Evolutionary conservation across 2,888 invertebrate species (phyloP).

Genomic region (Hipparchia semele): DNA sequence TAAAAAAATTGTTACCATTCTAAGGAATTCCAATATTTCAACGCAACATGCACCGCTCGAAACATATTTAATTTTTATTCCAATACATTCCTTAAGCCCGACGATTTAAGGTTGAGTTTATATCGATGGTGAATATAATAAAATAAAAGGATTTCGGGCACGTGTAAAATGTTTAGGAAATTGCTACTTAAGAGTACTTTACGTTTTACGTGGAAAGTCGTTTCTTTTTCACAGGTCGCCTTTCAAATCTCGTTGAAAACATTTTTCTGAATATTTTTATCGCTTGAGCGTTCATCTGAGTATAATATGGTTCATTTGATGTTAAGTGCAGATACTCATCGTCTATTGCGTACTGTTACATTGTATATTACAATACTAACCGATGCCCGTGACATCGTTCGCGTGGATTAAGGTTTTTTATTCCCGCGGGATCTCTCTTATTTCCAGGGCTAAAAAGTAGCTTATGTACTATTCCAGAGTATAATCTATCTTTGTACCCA

Average conservation of each 20-base stretch:
- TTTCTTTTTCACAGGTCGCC: conserved; percentile 26
- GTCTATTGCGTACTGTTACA: too few species aligned
- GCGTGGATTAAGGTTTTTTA: too few species aligned
- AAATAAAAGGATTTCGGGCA: conserved; percentile 22
- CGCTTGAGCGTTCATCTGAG: not conserved
- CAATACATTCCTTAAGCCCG: not conserved
- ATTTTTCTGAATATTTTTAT: conserved; percentile 19
- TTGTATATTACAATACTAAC: too few species aligned
- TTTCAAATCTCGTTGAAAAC: conserved; percentile 29
- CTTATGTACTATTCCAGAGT: too few species aligned
- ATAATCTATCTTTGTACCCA: too few species aligned
- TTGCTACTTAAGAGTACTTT: conserved; percentile 34
- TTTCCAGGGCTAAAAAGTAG: too few species aligned
- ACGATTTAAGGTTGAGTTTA: conserved; percentile 3
- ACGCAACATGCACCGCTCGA: conserved; percentile 28
- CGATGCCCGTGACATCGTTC: too few species aligned
- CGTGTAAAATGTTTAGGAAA: conserved; percentile 37
- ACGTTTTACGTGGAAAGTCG: conserved; percentile 10
- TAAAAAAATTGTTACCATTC: conserved; percentile 22
- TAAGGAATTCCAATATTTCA: conserved; percentile 35
- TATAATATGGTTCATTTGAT: conserved; percentile 9
- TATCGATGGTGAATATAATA: conserved; percentile 1
- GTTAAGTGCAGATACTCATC: not conserved
- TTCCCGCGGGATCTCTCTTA: too few species aligned
- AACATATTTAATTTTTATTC: conserved; percentile 11